phyloP scores from a whole-genome alignment of 1,140 invertebrate genomes.

The Drosophila parvula region DNA sequence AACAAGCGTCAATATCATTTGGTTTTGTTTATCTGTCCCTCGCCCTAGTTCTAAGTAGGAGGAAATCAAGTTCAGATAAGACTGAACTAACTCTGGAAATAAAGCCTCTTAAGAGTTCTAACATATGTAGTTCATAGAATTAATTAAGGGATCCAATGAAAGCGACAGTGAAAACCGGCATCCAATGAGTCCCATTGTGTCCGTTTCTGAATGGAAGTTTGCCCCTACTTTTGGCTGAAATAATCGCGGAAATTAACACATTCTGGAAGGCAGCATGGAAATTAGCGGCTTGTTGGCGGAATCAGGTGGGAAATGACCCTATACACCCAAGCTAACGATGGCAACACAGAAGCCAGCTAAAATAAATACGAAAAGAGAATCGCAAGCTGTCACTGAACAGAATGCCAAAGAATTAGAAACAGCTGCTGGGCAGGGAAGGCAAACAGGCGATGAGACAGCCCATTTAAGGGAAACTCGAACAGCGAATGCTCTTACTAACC shows the following conservation, averaged over 20 bases:
- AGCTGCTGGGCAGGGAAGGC: slow-evolving; percentile 41
- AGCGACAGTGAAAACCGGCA: background rate
- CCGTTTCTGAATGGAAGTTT: background rate
- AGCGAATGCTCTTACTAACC: slow-evolving; percentile 6
- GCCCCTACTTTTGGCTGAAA: slow-evolving; percentile 2
- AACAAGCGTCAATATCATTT: slow-evolving; percentile 23
- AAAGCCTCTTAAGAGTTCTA: background rate
- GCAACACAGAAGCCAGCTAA: slow-evolving; percentile 41
- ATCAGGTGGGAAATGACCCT: slow-evolving; percentile 46
- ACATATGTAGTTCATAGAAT: background rate
- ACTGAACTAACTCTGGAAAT: no score
- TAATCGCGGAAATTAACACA: slow-evolving; percentile 47
- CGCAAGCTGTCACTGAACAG: slow-evolving; percentile 39
- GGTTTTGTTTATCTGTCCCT: slow-evolving; percentile 13
- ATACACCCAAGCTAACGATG: slow-evolving; percentile 17
- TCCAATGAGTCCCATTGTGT: background rate
- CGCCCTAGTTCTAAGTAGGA: slow-evolving; percentile 6
- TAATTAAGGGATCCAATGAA: background rate
- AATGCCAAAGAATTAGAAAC: slow-evolving; percentile 55
- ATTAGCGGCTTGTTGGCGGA: slow-evolving; percentile 69
- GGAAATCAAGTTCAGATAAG: slow-evolving; percentile 2
- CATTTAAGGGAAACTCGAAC: background rate
- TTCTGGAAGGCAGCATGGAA: slow-evolving; percentile 36
- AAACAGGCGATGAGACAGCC: slow-evolving; percentile 6
- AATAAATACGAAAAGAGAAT: slow-evolving; percentile 40